These are phyloP conservation scores for Terrapene triunguis DNA, from an alignment of 2,113 vertebrate genomes.

Conservation along the genomic window DNA sequence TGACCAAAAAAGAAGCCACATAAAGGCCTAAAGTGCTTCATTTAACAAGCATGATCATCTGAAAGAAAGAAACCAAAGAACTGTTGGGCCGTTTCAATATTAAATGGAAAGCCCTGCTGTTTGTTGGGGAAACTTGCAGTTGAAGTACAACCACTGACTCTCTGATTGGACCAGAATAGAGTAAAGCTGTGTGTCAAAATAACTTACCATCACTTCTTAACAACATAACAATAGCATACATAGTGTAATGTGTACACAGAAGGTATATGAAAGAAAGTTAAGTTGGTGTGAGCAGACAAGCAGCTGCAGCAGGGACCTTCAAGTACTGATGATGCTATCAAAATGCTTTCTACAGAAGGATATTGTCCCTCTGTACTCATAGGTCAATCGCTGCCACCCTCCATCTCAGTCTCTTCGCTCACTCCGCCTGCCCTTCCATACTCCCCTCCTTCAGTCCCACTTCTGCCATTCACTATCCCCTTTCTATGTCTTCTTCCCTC, in stretches of 20 bases:
- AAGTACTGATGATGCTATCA: background rate
- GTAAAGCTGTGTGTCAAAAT: conserved; percentile 12
- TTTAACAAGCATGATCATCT: background rate
- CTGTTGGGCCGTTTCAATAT: background rate
- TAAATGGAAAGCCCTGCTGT: background rate
- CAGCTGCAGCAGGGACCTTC: background rate
- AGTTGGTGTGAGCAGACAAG: background rate
- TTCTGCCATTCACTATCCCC: background rate
- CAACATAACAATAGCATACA: background rate
- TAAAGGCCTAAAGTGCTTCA: conserved; percentile 69
- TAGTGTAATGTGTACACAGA: background rate
- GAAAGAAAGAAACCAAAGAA: background rate
- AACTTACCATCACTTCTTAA: background rate
- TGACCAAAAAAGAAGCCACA: conserved; percentile 76
- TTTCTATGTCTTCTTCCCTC: conserved; percentile 21
- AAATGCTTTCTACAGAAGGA: background rate
- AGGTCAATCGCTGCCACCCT: background rate
- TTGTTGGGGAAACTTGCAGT: background rate
- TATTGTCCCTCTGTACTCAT: background rate
- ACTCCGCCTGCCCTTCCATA: background rate
- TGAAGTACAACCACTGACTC: background rate
- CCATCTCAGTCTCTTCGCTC: background rate
- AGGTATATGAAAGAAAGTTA: background rate
- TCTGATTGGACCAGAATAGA: background rate
- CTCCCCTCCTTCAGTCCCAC: background rate